These are phyloP conservation scores for Trinectes maculatus DNA, from an alignment of 2,113 vertebrate species.

Conservation along the genomic window DNA sequence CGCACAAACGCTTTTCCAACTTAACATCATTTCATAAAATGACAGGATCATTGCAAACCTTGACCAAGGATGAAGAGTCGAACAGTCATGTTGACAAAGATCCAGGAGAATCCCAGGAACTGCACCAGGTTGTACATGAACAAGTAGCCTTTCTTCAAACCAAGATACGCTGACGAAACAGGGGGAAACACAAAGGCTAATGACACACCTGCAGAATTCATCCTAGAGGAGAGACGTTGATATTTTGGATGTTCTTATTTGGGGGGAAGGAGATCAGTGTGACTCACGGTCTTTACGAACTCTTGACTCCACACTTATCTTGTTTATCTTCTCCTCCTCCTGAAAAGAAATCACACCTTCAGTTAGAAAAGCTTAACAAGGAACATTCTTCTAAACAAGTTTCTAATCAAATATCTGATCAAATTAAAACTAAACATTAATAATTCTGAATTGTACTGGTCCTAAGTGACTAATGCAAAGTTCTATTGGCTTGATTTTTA, in stretches of 20 bases:
- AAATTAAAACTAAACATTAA: too few species aligned
- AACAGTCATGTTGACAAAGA: conserved; percentile 95
- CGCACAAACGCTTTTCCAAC: not conserved
- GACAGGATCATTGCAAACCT: conserved; percentile 75
- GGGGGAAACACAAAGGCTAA: not conserved
- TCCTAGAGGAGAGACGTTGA: not conserved
- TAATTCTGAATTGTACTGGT: not conserved
- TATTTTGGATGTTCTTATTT: too few species aligned
- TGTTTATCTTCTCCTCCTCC: conserved; percentile 93
- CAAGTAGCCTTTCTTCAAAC: conserved; percentile 89
- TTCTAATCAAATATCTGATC: too few species aligned
- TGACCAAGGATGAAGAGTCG: conserved; percentile 91
- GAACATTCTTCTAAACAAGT: too few species aligned
- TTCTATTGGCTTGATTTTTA: not conserved
- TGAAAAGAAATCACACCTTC: conserved; percentile 55
- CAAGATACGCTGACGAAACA: conserved; percentile 71
- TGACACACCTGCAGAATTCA: not conserved
- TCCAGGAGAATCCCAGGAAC: conserved; percentile 95
- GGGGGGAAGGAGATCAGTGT: not conserved
- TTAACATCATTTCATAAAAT: not conserved
- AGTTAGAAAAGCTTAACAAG: too few species aligned
- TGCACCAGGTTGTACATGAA: conserved; percentile 96
- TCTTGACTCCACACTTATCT: conserved; percentile 90
- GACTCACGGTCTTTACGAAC: conserved; percentile 93
- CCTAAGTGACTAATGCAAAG: not conserved